Percentiles rank a stretch among this genome's conserved stretches.
Conservation (phyloP, 2,797 vertebrate species). For the Tokudaia muenninki region DNA sequence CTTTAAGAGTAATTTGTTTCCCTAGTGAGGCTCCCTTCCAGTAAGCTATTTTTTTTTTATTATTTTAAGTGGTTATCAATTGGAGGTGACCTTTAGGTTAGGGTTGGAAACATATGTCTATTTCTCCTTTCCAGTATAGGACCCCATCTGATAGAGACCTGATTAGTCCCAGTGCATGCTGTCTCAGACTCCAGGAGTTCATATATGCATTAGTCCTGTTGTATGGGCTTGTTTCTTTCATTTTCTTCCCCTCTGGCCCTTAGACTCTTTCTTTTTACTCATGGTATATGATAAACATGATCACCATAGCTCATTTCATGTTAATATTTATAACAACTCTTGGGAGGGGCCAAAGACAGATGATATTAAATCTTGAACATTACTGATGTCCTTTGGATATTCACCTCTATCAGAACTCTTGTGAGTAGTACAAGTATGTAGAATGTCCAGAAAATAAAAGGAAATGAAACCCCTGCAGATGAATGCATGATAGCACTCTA, state of each 20-base stretch:
- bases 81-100: neutral
- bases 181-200: neutral
- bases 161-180: too few relatives aligned
- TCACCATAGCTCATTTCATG: neutral
- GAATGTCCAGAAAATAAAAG: neutral
- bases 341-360: neutral
- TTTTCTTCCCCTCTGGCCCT: neutral
- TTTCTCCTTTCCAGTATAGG: neutral
- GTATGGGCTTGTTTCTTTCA: neutral
- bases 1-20: neutral
- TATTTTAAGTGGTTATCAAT: neutral
- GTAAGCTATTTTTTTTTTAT: neutral
- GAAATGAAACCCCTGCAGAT: neutral
- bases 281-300: neutral
- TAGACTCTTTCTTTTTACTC: neutral
- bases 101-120: neutral
- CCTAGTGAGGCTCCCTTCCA: neutral
- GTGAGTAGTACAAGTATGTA: neutral
- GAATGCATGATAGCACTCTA: neutral
- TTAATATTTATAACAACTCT: neutral
- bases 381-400: neutral
- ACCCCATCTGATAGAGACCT: neutral
- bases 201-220: neutral
- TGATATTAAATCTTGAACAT: neutral
- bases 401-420: neutral